A percentile compares a stretch with the other conserved stretches of the same genome.
These are phyloP conservation scores for Tipula unca DNA, from an alignment of 2,888 invertebrate genomes.

Conservation along the genomic window DNA sequence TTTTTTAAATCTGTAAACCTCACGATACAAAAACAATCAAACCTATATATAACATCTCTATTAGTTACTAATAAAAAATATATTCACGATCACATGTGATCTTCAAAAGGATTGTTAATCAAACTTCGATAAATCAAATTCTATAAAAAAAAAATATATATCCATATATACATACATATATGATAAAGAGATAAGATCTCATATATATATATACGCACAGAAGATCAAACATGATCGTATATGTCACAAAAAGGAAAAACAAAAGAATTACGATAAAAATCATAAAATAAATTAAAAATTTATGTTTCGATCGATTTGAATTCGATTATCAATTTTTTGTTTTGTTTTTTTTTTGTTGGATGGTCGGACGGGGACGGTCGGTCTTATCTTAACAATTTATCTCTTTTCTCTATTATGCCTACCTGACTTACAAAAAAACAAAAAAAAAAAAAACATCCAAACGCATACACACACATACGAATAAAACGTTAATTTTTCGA, in stretches of 20 bases:
- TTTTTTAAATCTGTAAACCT: neutral
- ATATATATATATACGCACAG: neutral
- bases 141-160: neutral
- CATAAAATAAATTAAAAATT: neutral
- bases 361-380: no score
- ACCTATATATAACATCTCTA: neutral
- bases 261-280: neutral
- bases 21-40: neutral
- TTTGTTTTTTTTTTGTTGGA: neutral
- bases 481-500: neutral
- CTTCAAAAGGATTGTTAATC: neutral
- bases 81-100: neutral
- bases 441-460: neutral
- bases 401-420: neutral
- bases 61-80: neutral
- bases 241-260: neutral
- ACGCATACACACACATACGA: no score
- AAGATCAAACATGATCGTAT: neutral
- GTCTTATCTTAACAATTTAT: neutral
- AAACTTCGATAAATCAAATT: neutral
- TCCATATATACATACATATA: no score
- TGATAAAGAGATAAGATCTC: neutral
- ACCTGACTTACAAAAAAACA: neutral
- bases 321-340: neutral
- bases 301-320: conserved; percentile 1